Evolutionary conservation across 1,140 invertebrate genomes (phyloP).

Genomic region (Papilio aristodemus): DNA sequence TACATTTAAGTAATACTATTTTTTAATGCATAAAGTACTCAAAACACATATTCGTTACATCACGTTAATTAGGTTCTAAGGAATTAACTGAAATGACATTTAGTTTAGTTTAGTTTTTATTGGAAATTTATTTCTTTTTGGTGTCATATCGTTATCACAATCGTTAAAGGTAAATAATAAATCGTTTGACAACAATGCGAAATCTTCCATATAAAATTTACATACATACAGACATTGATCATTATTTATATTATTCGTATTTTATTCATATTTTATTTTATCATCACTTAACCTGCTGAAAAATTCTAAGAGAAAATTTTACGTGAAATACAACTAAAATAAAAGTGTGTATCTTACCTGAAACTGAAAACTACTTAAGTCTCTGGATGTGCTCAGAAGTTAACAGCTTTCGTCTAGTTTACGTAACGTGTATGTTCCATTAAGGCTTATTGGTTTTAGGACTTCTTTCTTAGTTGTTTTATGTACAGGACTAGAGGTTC

Average conservation of each 20-base stretch:
- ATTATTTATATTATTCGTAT: background rate
- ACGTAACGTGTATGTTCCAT: conserved; percentile 21
- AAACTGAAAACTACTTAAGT: conserved; percentile 33
- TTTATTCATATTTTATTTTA: background rate
- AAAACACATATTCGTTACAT: too few species aligned
- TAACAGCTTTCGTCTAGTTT: conserved; percentile 26
- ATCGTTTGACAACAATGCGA: too few species aligned
- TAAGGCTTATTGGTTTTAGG: conserved; percentile 28
- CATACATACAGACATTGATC: too few species aligned
- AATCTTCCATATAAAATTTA: too few species aligned
- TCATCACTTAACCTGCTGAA: background rate
- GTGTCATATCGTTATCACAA: too few species aligned
- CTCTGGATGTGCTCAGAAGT: conserved; percentile 29
- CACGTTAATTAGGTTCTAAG: too few species aligned
- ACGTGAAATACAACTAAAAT: background rate
- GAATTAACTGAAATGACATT: too few species aligned
- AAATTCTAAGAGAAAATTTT: background rate
- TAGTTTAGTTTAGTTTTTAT: too few species aligned
- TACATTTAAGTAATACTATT: background rate
- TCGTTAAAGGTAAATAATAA: too few species aligned
- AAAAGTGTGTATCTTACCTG: conserved; percentile 19
- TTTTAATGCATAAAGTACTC: too few species aligned
- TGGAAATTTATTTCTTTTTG: too few species aligned
- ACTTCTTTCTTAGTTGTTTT: conserved; percentile 16
- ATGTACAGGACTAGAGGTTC: background rate